phyloP scores from a whole-genome alignment of 2,888 invertebrate species.

The Ormyrus rosae region DNA sequence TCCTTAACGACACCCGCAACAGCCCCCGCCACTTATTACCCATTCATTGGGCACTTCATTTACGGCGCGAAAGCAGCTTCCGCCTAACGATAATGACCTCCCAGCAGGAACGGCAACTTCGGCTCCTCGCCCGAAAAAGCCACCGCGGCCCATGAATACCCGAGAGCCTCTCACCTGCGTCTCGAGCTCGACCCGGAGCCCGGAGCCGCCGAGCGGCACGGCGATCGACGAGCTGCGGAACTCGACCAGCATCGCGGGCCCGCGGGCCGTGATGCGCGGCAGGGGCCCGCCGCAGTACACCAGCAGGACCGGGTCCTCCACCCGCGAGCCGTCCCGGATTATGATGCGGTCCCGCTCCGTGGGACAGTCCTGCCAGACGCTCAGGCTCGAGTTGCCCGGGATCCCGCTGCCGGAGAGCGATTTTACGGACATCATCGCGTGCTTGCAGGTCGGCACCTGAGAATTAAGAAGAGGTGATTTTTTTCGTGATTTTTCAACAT shows the following conservation, averaged over 20 bases:
- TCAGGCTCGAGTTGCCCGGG: slow-evolving; percentile 74
- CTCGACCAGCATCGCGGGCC: slow-evolving; percentile 90
- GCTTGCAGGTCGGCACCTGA: slow-evolving; percentile 88
- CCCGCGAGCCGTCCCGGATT: slow-evolving; percentile 90
- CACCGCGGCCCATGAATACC: neutral
- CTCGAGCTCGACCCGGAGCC: slow-evolving; percentile 88
- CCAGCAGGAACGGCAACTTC: too few relatives aligned
- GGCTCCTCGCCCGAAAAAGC: too few relatives aligned
- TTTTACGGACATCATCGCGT: slow-evolving; percentile 90
- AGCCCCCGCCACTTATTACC: too few relatives aligned
- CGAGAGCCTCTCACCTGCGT: slow-evolving; percentile 78
- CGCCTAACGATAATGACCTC: too few relatives aligned
- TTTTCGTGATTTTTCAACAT: too few relatives aligned
- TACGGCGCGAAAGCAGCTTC: too few relatives aligned
- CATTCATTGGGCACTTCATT: too few relatives aligned
- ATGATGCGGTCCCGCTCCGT: slow-evolving; percentile 89
- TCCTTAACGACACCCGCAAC: too few relatives aligned
- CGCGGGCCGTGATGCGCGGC: slow-evolving; percentile 84
- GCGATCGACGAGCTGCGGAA: slow-evolving; percentile 91
- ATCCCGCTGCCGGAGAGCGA: slow-evolving; percentile 59
- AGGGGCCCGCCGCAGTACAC: slow-evolving; percentile 93
- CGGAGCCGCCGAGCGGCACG: slow-evolving; percentile 85
- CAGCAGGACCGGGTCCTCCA: slow-evolving; percentile 89
- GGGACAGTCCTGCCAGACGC: slow-evolving; percentile 90
- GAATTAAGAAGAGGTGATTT: too few relatives aligned